Base-by-base conservation (phyloP, 2,113 vertebrate species). In the Pseudorectes ferrugineus region DNA sequence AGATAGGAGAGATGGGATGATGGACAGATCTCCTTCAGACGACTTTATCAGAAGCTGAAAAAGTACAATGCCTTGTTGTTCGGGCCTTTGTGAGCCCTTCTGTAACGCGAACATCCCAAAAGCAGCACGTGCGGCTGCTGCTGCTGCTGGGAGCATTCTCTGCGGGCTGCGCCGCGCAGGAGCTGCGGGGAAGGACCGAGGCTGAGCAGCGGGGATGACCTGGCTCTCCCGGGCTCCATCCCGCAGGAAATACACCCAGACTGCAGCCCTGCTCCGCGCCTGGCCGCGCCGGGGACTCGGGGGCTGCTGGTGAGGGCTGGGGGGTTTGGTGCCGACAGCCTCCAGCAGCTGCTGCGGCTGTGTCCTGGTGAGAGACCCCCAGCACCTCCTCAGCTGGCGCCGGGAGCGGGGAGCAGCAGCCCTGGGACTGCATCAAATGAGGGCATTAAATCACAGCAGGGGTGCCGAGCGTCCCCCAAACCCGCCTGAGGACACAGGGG, bases 1-100 rank as follows among this genome's bases (percentile, higher is more conserved):
- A 0, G 8, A 2, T 11, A 46, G 43, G 35, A 3, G 8, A 18
- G 36, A 38, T 38, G 36, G 16, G 49, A 4, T 11, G 35, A 17
- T 0, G 1, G 22, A 2, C 18, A 43, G 33, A 9, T 55, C 1
- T 9, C 29, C 0, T 0, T 25, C 46, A 26, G 18, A 8, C 0
- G 3, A 8, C 18, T n/a, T 78, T 7, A 5, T 35, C 66, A 29
- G 72, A 4, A 5, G 55, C 0, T 43, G n/a, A 3, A 14, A 24
- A 65, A 28, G 6, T 1, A 4, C 45, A 4, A 0, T 3, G 16
- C 4, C 22, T 4, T 8, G 8, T 10, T 29, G 15, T 18, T 13
- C 3, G 24, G 31, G 66, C 22, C 25, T 59, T 29, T 49, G 36
- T 8, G 6, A 7, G n/a, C 31, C 0, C 5, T 7, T 19, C 11